Conservation (phyloP, 2,113 vertebrate genomes). For the Coturnix japonica region DNA sequence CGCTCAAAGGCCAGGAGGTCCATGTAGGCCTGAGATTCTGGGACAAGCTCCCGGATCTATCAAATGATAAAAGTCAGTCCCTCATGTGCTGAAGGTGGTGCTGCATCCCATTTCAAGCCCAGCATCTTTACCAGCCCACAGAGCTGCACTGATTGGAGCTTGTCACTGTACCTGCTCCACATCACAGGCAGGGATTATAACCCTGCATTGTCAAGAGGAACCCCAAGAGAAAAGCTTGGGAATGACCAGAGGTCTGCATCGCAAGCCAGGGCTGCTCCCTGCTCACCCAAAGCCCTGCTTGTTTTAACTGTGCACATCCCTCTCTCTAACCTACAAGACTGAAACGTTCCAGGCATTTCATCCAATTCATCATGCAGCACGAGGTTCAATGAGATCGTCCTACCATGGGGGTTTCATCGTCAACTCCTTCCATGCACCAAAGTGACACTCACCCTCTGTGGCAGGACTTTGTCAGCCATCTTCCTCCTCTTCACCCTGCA, state of each 20-base stretch:
- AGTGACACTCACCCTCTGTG: slow-evolving; percentile 89
- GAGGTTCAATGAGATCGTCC: background rate
- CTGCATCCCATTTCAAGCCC: background rate
- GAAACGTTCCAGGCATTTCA: background rate
- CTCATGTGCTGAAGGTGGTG: fast-evolving
- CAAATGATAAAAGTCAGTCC: background rate
- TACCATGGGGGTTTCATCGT: background rate
- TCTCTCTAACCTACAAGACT: background rate
- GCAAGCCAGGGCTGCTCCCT: background rate
- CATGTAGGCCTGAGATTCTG: slow-evolving; percentile 99
- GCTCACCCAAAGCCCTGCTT: background rate
- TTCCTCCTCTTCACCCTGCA: slow-evolving; percentile 93
- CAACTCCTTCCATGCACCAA: fast-evolving
- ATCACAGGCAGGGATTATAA: background rate
- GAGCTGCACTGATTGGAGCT: background rate
- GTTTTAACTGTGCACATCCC: background rate
- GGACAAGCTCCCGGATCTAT: slow-evolving; percentile 96
- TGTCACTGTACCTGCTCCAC: fast-evolving
- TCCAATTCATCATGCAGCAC: fast-evolving
- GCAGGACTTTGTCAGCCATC: slow-evolving; percentile 99
- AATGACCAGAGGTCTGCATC: background rate
- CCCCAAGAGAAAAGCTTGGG: background rate
- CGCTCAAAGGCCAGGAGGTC: slow-evolving; percentile 97
- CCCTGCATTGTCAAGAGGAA: too few relatives aligned
- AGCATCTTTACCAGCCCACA: fast-evolving